Percentiles rank a stretch among this genome's conserved stretches.
Conservation (phyloP, 1,140 invertebrate genomes). For the Achroia grisella region DNA sequence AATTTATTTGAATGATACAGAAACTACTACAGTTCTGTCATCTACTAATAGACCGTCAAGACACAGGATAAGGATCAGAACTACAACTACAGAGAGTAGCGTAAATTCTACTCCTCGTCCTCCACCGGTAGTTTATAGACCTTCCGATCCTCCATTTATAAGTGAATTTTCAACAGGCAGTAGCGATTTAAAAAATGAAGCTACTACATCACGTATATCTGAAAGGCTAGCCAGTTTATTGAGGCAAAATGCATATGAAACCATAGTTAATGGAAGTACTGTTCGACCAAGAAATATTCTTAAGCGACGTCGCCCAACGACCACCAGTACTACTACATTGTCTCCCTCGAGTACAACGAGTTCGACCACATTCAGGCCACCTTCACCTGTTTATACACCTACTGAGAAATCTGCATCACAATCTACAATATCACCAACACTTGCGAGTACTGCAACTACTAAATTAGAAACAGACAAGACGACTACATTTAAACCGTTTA, state of each 20-base stretch:
- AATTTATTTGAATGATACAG: constrained; percentile 37
- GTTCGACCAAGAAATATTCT: constrained; percentile 62
- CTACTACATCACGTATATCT: constrained; percentile 39
- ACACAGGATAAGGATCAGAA: constrained; percentile 55
- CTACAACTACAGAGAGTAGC: constrained; percentile 47
- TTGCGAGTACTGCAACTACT: constrained; percentile 4
- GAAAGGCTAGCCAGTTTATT: constrained; percentile 44
- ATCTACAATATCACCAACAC: constrained; percentile 13
- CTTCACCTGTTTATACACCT: constrained; percentile 6
- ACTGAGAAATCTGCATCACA: constrained; percentile 15
- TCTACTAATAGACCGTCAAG: constrained; percentile 31
- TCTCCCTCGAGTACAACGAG: constrained; percentile 12
- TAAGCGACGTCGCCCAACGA: constrained; percentile 56
- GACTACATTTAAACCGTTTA: constrained; percentile 31
- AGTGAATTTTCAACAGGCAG: constrained; percentile 30
- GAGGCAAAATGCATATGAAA: constrained; percentile 34
- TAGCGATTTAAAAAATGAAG: constrained; percentile 31
- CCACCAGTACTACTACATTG: constrained; percentile 34
- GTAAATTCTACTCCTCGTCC: constrained; percentile 24
- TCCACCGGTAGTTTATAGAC: constrained; percentile 18
- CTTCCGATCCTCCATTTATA: constrained; percentile 20
- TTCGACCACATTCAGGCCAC: constrained; percentile 16
- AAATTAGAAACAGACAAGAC: constrained; percentile 11
- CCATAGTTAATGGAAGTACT: constrained; percentile 31
- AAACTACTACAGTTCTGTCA: constrained; percentile 23